Conservation (phyloP, 2,888 invertebrate species). For the Agrotis puta region DNA sequence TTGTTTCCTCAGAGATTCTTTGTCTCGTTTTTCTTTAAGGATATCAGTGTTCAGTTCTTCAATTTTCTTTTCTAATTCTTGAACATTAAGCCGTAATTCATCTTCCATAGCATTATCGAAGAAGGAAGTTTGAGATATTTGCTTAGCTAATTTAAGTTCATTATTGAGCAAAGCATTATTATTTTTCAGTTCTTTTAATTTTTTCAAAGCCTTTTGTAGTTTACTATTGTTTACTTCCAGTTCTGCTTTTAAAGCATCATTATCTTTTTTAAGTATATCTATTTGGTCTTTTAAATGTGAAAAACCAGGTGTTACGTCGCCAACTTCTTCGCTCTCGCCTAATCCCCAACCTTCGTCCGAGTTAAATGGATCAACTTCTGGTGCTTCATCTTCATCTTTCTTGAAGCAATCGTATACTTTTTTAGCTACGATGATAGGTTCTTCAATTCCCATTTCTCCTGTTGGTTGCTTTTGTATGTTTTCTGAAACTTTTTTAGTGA, state of each 20-base stretch:
- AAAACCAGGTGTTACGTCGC: slow-evolving; percentile 82
- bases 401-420: slow-evolving; percentile 90
- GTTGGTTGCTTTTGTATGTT: slow-evolving; percentile 68
- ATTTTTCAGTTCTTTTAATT: slow-evolving; percentile 95
- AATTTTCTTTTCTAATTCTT: slow-evolving; percentile 92
- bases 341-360: slow-evolving; percentile 88
- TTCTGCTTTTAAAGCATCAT: slow-evolving; percentile 91
- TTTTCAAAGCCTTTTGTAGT: slow-evolving; percentile 95
- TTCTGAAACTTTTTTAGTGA: slow-evolving; percentile 71
- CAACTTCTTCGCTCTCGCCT: slow-evolving; percentile 78
- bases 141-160: slow-evolving; percentile 89
- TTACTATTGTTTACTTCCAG: slow-evolving; percentile 93
- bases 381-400: slow-evolving; percentile 70
- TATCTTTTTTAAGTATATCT: slow-evolving; percentile 90
- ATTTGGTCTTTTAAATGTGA: slow-evolving; percentile 91
- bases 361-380: slow-evolving; percentile 82
- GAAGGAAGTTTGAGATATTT: slow-evolving; percentile 91
- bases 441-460: slow-evolving; percentile 68
- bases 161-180: slow-evolving; percentile 92
- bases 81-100: slow-evolving; percentile 94
- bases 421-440: slow-evolving; percentile 87
- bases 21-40: slow-evolving; percentile 92
- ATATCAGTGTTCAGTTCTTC: slow-evolving; percentile 91
- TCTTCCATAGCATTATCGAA: slow-evolving; percentile 95
- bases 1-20: slow-evolving; percentile 92